These are phyloP conservation scores for Cyclopterus lumpus DNA, from an alignment of 2,797 vertebrate genomes.

Conservation along the genomic window DNA sequence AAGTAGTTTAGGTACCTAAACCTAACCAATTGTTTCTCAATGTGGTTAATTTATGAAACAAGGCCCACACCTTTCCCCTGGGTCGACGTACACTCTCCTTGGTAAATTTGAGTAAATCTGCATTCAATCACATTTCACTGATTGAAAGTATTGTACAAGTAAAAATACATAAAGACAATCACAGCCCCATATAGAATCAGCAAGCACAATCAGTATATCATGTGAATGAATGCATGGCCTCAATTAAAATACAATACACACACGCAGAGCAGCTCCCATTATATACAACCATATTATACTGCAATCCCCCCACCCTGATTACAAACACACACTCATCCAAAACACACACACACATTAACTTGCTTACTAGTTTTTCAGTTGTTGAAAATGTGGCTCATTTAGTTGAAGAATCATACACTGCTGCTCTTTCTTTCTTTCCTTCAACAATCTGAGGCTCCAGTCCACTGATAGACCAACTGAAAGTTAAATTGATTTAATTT, in stretches of 20 bases:
- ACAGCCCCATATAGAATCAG: conserved; percentile 27
- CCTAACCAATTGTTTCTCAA: neutral
- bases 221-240: conserved; percentile 1
- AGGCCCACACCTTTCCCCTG: neutral
- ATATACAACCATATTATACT: conserved; percentile 4
- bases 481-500: too few relatives aligned
- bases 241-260: conserved; percentile 17
- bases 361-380: conserved; percentile 33
- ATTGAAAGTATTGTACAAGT: conserved; percentile 11
- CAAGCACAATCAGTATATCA: conserved; percentile 11
- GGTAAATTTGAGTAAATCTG: conserved; percentile 11
- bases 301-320: conserved; percentile 11
- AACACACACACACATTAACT: conserved; percentile 16
- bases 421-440: neutral
- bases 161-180: conserved; percentile 3
- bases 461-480: neutral
- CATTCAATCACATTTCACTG: conserved; percentile 17
- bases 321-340: conserved; percentile 7
- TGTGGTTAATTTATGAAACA: too few relatives aligned
- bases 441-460: neutral
- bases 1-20: neutral
- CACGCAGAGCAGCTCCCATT: neutral
- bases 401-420: conserved; percentile 9
- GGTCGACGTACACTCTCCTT: neutral
- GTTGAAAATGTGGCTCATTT: conserved; percentile 3